Conservation (phyloP, 2,113 vertebrate species). For the Origma solitaria region DNA sequence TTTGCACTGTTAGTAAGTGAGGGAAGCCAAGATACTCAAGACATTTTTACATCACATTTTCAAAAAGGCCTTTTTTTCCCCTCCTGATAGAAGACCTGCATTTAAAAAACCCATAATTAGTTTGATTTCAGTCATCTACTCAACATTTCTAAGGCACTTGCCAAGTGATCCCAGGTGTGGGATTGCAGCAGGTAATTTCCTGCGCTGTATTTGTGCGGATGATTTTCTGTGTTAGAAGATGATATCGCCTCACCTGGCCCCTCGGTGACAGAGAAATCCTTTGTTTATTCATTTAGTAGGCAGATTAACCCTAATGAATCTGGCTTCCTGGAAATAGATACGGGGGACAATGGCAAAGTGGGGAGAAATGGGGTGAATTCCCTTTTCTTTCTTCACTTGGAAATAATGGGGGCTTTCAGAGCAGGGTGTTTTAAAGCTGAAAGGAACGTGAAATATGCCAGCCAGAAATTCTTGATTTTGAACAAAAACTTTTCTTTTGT, state of each 20-base stretch:
- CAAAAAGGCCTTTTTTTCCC: neutral
- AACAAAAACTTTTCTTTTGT: slow-evolving; percentile 28
- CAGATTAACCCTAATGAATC: slow-evolving; percentile 87
- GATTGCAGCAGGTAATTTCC: slow-evolving; percentile 91
- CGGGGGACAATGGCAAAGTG: slow-evolving; percentile 77
- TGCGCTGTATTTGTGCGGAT: slow-evolving; percentile 75
- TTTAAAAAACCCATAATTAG: slow-evolving; percentile 33
- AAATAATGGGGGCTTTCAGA: slow-evolving; percentile 90
- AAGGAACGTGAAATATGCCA: slow-evolving; percentile 89
- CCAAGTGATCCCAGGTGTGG: slow-evolving; percentile 83
- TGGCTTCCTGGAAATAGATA: slow-evolving; percentile 88
- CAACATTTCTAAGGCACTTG: slow-evolving; percentile 59
- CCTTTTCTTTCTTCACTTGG: slow-evolving; percentile 94
- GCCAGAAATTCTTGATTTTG: slow-evolving; percentile 71
- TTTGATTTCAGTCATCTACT: slow-evolving; percentile 59
- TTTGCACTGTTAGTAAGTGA: neutral
- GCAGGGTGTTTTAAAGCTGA: slow-evolving; percentile 80
- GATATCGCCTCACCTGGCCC: slow-evolving; percentile 93
- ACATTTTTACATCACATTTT: neutral
- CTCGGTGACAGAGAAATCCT: slow-evolving; percentile 87
- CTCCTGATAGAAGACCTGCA: slow-evolving; percentile 8
- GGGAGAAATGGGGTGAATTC: slow-evolving; percentile 73
- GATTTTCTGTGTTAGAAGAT: slow-evolving; percentile 87
- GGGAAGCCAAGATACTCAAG: neutral
- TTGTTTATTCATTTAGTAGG: slow-evolving; percentile 96